Percentiles rank a stretch among this genome's conserved stretches.
phyloP scores from a whole-genome alignment of 2,797 vertebrate species.

The Gastrophryne carolinensis region DNA sequence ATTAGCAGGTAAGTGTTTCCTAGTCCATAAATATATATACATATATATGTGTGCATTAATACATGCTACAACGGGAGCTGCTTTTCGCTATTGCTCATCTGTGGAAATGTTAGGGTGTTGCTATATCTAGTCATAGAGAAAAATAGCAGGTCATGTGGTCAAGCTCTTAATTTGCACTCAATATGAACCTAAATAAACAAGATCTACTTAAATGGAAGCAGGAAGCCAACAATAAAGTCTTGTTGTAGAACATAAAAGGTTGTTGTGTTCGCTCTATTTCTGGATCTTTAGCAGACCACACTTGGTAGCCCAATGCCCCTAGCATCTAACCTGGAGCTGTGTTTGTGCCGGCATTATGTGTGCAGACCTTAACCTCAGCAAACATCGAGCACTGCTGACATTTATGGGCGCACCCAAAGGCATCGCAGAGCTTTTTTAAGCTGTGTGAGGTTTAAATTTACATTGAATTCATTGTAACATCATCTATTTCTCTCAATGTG shows the following conservation, averaged over 20 bases:
- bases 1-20: slow-evolving; percentile 79
- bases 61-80: neutral
- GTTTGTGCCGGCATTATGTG: slow-evolving; percentile 29
- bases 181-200: slow-evolving; percentile 36
- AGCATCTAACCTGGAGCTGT: slow-evolving; percentile 24
- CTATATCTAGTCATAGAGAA: slow-evolving; percentile 35
- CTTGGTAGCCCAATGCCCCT: slow-evolving; percentile 34
- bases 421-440: neutral
- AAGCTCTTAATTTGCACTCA: neutral
- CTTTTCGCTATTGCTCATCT: neutral
- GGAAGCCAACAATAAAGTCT: slow-evolving; percentile 15
- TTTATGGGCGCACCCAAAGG: slow-evolving; percentile 23
- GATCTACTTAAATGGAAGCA: slow-evolving; percentile 31
- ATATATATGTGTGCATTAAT: neutral
- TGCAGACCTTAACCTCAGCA: slow-evolving; percentile 43
- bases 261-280: slow-evolving; percentile 30
- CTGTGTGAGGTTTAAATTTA: too few species aligned
- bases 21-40: too few species aligned
- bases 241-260: slow-evolving; percentile 29
- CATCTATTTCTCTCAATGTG: too few species aligned
- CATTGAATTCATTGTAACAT: too few species aligned
- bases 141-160: slow-evolving; percentile 41
- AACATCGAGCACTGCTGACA: slow-evolving; percentile 27
- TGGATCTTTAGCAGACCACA: slow-evolving; percentile 25
- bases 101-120: neutral